Evolutionary conservation across 1,140 invertebrate species (phyloP).

Genomic region (Zophobas atratus): DNA sequence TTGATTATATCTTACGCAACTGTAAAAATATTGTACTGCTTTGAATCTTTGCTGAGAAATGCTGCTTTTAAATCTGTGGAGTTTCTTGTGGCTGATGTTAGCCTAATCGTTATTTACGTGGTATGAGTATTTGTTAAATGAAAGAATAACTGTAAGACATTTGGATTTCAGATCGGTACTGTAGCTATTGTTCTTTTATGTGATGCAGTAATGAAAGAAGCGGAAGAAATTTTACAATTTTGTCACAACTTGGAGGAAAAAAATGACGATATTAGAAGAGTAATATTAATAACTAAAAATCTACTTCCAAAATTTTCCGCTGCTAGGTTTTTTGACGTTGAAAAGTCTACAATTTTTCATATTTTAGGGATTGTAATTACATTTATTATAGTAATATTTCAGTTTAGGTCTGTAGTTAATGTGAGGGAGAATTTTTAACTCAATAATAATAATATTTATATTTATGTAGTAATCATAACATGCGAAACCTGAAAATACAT

Average conservation of each 20-base stretch:
- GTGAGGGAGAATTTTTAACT: neutral
- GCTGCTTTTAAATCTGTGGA: neutral
- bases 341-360: neutral
- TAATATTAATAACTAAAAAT: neutral
- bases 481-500: too few relatives aligned
- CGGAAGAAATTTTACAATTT: neutral
- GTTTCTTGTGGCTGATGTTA: neutral
- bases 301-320: neutral
- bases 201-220: neutral
- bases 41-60: neutral
- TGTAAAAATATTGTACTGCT: neutral
- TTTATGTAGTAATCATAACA: too few relatives aligned
- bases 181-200: neutral
- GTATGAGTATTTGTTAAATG: too few relatives aligned
- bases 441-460: too few relatives aligned
- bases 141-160: neutral
- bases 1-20: neutral
- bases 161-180: neutral
- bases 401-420: neutral
- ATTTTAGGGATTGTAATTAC: neutral
- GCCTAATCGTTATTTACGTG: neutral
- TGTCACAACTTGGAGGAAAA: neutral
- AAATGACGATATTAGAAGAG: neutral
- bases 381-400: neutral
- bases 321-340: neutral